Evolutionary conservation across 2,113 vertebrate genomes (phyloP).

Genomic region (Hepsetus odoe): DNA sequence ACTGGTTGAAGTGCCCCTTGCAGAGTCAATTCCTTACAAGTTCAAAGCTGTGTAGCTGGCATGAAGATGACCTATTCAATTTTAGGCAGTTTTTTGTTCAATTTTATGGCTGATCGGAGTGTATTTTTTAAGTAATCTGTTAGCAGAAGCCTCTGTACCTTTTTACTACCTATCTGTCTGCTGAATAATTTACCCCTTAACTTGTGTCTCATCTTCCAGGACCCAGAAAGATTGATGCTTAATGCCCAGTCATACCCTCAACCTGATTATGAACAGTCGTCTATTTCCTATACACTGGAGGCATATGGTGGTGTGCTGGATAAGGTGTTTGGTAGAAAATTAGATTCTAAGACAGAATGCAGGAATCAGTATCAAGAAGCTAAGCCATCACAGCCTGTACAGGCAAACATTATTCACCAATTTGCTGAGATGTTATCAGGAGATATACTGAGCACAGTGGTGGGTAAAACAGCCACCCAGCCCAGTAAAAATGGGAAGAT

Average conservation of each 20-base stretch:
- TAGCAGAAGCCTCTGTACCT: not conserved
- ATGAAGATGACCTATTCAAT: no score
- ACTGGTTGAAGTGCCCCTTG: no score
- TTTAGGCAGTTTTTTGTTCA: no score
- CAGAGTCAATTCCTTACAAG: no score
- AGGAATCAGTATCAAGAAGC: constrained; percentile 31
- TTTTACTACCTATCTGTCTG: no score
- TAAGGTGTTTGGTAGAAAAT: constrained; percentile 3
- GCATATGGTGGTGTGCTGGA: constrained; percentile 45
- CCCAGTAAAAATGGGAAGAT: not conserved
- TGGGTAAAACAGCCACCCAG: not conserved
- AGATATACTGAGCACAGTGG: constrained; percentile 59
- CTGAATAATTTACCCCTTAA: constrained; percentile 4
- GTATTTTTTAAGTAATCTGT: no score
- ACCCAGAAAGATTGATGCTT: constrained; percentile 46
- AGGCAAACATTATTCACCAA: constrained; percentile 45
- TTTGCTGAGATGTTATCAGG: constrained; percentile 65
- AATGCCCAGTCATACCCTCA: constrained; percentile 38
- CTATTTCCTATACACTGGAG: constrained; percentile 48
- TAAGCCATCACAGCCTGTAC: not conserved
- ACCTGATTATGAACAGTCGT: constrained; percentile 41
- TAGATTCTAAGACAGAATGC: not conserved
- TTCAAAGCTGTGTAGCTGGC: no score
- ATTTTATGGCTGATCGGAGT: no score
- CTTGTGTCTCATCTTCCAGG: constrained; percentile 49